Conservation (phyloP, 1,140 invertebrate species). For the Oedothorax gibbosus region DNA sequence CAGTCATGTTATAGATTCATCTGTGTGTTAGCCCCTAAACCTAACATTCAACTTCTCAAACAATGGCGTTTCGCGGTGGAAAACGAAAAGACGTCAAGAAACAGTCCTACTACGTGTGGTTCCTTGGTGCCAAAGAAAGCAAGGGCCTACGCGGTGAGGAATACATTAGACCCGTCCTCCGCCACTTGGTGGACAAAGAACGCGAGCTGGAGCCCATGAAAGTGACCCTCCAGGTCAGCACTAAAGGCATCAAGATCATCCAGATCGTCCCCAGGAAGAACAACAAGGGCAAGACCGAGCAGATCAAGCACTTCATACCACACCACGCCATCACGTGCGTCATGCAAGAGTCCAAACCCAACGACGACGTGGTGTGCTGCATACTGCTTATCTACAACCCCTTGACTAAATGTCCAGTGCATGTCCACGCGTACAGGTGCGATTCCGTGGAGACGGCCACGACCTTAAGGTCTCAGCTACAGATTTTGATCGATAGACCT, state of each 20-base stretch:
- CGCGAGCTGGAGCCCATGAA: conserved; percentile 90
- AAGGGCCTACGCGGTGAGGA: conserved; percentile 83
- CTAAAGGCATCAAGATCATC: conserved; percentile 93
- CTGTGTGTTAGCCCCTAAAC: too few species aligned
- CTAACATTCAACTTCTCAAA: background rate
- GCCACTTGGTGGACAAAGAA: conserved; percentile 85
- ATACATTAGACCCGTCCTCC: conserved; percentile 84
- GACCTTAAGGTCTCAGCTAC: conserved; percentile 83
- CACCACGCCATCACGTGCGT: conserved; percentile 90
- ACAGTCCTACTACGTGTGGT: conserved; percentile 98
- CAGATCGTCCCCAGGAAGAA: conserved; percentile 74
- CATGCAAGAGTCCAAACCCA: conserved; percentile 74
- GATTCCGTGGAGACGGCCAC: conserved; percentile 93
- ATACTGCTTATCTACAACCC: conserved; percentile 91
- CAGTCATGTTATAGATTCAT: too few species aligned
- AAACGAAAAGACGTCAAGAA: conserved; percentile 83
- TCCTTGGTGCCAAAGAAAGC: conserved; percentile 94
- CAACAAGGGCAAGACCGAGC: conserved; percentile 67
- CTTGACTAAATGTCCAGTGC: conserved; percentile 85
- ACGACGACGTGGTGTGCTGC: conserved; percentile 91
- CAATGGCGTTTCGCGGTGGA: conserved; percentile 62
- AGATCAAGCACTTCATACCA: conserved; percentile 95
- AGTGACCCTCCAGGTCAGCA: conserved; percentile 84
- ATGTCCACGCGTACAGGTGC: conserved; percentile 94
- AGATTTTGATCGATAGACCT: conserved; percentile 82